phyloP scores from a whole-genome alignment of 2,113 vertebrate genomes.

The Pungitius pungitius region DNA sequence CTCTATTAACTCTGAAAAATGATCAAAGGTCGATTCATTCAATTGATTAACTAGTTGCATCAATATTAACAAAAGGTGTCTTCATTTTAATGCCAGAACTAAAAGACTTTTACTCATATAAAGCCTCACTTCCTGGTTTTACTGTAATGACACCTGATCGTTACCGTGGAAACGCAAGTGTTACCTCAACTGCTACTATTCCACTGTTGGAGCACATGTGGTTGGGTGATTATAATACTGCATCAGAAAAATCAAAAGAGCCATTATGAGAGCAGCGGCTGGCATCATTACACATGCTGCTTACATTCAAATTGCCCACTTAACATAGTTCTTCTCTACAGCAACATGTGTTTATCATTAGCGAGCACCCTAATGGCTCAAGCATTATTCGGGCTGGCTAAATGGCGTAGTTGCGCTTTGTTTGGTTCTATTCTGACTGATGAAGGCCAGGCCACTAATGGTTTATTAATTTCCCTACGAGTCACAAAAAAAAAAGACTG shows the following conservation, averaged over 20 bases:
- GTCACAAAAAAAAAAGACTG: constrained; percentile 39
- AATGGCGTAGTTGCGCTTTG: constrained; percentile 77
- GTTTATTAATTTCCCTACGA: constrained; percentile 72
- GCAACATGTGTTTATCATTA: constrained; percentile 85
- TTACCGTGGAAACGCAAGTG: neutral
- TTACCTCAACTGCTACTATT: constrained; percentile 21
- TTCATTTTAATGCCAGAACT: neutral
- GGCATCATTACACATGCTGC: constrained; percentile 79
- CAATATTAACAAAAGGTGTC: neutral
- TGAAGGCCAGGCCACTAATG: constrained; percentile 78
- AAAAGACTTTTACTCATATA: neutral
- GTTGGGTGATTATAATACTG: constrained; percentile 49
- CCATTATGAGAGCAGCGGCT: constrained; percentile 69
- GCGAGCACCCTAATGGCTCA: constrained; percentile 78
- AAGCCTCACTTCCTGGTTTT: constrained; percentile 11
- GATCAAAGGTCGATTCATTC: neutral
- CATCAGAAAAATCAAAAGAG: constrained; percentile 70
- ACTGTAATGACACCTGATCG: neutral
- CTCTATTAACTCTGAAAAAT: neutral
- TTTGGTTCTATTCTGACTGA: constrained; percentile 65
- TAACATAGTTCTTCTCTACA: constrained; percentile 79
- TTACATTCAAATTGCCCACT: constrained; percentile 82
- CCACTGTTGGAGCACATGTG: constrained; percentile 16
- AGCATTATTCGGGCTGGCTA: constrained; percentile 81
- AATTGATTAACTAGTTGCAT: neutral